A percentile compares a stretch with the other conserved stretches of the same genome.
Evolutionary conservation across 2,113 vertebrate genomes (phyloP).

Genomic region (Campylomormyrus tamandua): DNA sequence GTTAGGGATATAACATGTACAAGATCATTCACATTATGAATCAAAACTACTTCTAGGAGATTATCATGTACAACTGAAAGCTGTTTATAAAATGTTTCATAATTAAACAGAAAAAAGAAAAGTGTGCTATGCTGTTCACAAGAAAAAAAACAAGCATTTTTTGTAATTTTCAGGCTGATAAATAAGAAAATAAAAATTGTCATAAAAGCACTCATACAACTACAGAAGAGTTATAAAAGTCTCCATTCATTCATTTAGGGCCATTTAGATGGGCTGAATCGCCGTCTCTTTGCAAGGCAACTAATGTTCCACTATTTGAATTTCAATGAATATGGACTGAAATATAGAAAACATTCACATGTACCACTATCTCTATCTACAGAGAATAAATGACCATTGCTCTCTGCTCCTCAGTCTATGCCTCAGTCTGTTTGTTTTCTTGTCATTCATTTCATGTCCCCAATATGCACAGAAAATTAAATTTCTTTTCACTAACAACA

Average conservation of each 20-base stretch:
- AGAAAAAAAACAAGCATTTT: not conserved
- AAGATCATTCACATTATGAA: not conserved
- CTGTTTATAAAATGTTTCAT: not conserved
- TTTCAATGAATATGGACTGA: not conserved
- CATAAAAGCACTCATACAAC: not conserved
- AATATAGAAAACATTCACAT: not conserved
- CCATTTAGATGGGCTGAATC: not conserved
- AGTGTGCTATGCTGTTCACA: not conserved
- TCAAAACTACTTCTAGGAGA: not conserved
- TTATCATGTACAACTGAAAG: not conserved
- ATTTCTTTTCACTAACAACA: not conserved
- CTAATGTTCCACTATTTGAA: not conserved
- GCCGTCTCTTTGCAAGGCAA: not conserved
- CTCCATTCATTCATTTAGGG: not conserved
- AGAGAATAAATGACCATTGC: not conserved
- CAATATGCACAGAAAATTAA: not conserved
- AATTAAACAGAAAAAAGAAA: not conserved
- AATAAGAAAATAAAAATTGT: not conserved
- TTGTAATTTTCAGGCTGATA: not conserved
- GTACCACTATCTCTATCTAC: not conserved
- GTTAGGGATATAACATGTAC: not conserved
- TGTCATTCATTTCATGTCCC: not conserved
- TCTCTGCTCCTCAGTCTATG: not conserved
- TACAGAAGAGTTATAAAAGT: not conserved
- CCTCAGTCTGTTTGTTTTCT: not conserved